phyloP scores from a whole-genome alignment of 2,888 invertebrate species.

The Pyrrhia umbra region DNA sequence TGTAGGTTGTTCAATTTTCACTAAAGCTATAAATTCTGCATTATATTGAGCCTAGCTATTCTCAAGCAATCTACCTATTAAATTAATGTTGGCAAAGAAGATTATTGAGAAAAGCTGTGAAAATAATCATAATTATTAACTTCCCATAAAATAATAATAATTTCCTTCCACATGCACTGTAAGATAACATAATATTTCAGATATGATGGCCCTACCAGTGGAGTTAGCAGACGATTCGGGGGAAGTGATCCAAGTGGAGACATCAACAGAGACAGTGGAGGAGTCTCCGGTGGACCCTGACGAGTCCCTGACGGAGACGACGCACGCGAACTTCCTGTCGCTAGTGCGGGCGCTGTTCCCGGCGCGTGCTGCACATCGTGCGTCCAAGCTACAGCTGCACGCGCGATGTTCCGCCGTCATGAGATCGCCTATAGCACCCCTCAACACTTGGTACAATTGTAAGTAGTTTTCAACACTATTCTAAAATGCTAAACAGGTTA shows the following conservation, averaged over 20 bases:
- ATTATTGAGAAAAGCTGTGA: too few species aligned
- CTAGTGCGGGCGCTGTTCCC: conserved; percentile 96
- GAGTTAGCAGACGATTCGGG: conserved; percentile 92
- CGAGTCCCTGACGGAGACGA: conserved; percentile 93
- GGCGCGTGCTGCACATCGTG: conserved; percentile 95
- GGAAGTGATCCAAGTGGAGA: conserved; percentile 78
- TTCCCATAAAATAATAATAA: background rate
- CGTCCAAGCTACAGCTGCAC: conserved; percentile 94
- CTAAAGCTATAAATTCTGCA: too few species aligned
- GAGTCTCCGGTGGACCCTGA: conserved; percentile 71
- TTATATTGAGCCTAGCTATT: too few species aligned
- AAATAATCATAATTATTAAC: background rate
- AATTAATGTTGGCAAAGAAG: too few species aligned
- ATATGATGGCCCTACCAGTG: conserved; percentile 94
- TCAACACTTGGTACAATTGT: conserved; percentile 95
- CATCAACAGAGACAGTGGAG: conserved; percentile 68
- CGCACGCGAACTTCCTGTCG: conserved; percentile 96
- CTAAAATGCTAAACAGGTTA: too few species aligned
- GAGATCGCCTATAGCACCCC: conserved; percentile 94
- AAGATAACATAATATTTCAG: conserved; percentile 71
- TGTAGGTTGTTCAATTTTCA: too few species aligned
- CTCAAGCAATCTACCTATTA: background rate
- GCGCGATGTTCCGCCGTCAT: conserved; percentile 93
- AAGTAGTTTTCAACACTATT: conserved; percentile 68
- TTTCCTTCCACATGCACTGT: background rate